phyloP scores from a whole-genome alignment of 1,140 invertebrate genomes.

The Metopolophium dirhodum region DNA sequence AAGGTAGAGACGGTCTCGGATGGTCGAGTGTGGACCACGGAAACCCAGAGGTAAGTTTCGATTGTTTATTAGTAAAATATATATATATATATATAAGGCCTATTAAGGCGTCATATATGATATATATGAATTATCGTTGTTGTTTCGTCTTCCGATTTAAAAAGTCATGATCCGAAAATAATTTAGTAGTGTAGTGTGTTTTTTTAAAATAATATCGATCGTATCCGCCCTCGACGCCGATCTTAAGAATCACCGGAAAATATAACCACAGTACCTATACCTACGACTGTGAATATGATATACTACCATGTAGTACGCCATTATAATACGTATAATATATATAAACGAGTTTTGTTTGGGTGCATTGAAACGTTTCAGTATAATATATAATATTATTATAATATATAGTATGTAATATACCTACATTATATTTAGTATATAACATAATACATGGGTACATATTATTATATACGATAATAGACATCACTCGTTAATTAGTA shows the following conservation, averaged over 20 bases:
- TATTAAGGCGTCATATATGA: constrained; percentile 18
- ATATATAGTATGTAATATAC: neutral
- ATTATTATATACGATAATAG: constrained; percentile 25
- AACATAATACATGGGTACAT: neutral
- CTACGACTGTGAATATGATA: neutral
- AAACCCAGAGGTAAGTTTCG: constrained; percentile 63
- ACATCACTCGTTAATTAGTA: constrained; percentile 26
- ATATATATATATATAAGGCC: neutral
- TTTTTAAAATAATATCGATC: neutral
- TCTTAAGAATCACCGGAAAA: constrained; percentile 22
- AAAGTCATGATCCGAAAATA: neutral
- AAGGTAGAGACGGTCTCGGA: constrained; percentile 62
- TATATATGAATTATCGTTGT: constrained; percentile 35
- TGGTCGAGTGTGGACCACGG: constrained; percentile 67
- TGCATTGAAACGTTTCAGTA: constrained; percentile 22
- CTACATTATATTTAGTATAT: neutral
- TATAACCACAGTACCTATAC: neutral
- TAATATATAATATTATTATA: neutral
- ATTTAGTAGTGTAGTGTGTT: neutral
- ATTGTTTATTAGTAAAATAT: constrained; percentile 48
- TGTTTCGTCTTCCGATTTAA: neutral
- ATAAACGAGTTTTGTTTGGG: constrained; percentile 33
- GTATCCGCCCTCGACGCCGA: neutral
- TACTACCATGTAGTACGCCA: neutral
- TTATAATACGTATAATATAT: constrained; percentile 6